Base-by-base conservation (phyloP, 2,113 vertebrate species). In the Emydocephalus ijimae region DNA sequence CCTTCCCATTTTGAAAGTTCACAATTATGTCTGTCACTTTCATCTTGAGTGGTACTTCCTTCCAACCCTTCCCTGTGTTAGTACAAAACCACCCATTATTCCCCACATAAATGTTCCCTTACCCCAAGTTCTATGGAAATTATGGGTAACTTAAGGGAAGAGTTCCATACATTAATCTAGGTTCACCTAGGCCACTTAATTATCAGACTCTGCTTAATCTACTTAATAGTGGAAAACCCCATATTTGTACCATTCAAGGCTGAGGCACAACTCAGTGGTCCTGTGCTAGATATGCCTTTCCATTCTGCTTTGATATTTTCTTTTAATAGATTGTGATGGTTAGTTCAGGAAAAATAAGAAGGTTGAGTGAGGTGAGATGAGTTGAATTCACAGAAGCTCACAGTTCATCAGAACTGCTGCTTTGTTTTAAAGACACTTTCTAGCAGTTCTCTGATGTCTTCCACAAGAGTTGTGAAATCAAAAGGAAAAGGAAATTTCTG, bases 391-490 rank as follows among this genome's bases (percentile, higher is more conserved):
- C 64, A n/a, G 89, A 45, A 91, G 89, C 15, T 95, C 56, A 7
- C 26, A 95, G 34, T 88, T 93, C 92, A 23, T 85, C 34, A 92
- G 85, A 90, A 87, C 52, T 59, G 55, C 15, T 29, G 1, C 89
- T 81, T 93, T 55, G 55, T 90, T 90, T 85, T 50, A 48, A 86
- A 93, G 81, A 93, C 6, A 86, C 54, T 29, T 89, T 74, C 23
- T 20, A 90, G 88, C 69, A 90, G 45, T 56, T 93, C 45, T 64
- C 92, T 90, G 86, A n/a, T 45, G n/a, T 52, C 56, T 93, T 54
- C 88, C 90, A 95, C 91, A 94, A 57, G 12, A 34, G 3, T 89
- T 81, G 88, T 5, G 92, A 96, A 95, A 92, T 85, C 94, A 91
- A 96, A 91, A 91, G 56, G 86, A 93, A 95, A 92, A 91, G 56